Conservation (phyloP, 2,113 vertebrate species). For the Nothocercus julius region DNA sequence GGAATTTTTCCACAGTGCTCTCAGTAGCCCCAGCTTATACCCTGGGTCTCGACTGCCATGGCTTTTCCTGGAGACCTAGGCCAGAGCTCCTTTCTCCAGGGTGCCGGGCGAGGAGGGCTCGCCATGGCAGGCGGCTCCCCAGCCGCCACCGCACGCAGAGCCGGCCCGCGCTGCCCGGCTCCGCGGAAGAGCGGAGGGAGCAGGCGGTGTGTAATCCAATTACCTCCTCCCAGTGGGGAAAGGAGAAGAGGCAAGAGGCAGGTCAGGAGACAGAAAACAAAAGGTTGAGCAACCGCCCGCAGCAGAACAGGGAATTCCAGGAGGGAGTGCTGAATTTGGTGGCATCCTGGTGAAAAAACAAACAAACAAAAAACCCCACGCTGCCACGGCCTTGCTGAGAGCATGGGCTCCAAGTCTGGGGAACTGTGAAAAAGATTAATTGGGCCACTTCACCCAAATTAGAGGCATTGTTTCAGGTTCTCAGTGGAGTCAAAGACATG, state of each 20-base stretch:
- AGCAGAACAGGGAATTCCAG: constrained; percentile 52
- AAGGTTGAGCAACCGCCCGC: constrained; percentile 35
- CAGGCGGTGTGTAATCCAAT: constrained; percentile 28
- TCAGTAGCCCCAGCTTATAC: neutral
- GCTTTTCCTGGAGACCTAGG: neutral
- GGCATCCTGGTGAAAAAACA: constrained; percentile 18
- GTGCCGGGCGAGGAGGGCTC: neutral
- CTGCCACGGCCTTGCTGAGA: neutral
- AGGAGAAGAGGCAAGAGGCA: constrained; percentile 33
- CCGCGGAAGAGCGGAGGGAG: neutral
- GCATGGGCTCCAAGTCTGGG: neutral
- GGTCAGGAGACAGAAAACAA: constrained; percentile 48
- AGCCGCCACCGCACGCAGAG: neutral
- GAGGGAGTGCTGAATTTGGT: constrained; percentile 52
- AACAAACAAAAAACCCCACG: neutral
- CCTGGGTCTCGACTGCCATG: neutral
- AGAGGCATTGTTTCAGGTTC: constrained; percentile 12
- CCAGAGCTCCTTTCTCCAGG: neutral
- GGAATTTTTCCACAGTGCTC: neutral
- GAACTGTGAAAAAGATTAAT: neutral
- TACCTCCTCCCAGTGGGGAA: constrained; percentile 15
- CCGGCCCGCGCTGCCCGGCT: constrained; percentile 24
- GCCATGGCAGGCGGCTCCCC: rapidly evolving
- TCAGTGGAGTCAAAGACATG: neutral
- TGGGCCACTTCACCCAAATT: neutral